Evolutionary conservation across 2,888 invertebrate species (phyloP).

Genomic region (Crocallis elinguaria): DNA sequence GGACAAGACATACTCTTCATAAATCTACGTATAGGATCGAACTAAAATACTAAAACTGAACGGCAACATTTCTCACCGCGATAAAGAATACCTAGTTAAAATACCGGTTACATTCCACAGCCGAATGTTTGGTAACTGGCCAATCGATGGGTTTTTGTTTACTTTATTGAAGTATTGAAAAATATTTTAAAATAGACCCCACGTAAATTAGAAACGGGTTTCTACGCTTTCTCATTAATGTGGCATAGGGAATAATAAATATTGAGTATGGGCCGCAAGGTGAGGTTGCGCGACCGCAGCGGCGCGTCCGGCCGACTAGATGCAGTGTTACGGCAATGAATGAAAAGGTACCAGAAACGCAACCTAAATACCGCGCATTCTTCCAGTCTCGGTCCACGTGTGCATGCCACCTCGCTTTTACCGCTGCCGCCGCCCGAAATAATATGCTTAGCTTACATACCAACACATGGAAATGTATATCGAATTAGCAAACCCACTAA

Average conservation of each 20-base stretch:
- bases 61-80: slow-evolving; percentile 30
- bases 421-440: slow-evolving; percentile 68
- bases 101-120: slow-evolving; percentile 49
- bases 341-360: slow-evolving; percentile 82
- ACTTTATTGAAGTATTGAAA: slow-evolving; percentile 40
- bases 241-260: slow-evolving; percentile 62
- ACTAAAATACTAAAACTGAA: slow-evolving; percentile 26
- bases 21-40: background rate
- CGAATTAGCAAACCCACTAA: slow-evolving; percentile 61
- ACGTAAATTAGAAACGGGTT: slow-evolving; percentile 54
- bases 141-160: slow-evolving; percentile 43
- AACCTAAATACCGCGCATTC: slow-evolving; percentile 83
- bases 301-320: slow-evolving; percentile 52
- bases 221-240: slow-evolving; percentile 63
- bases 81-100: slow-evolving; percentile 41
- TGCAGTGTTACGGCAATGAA: slow-evolving; percentile 81
- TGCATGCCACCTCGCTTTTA: slow-evolving; percentile 72
- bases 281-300: slow-evolving; percentile 37
- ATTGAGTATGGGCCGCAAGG: slow-evolving; percentile 50
- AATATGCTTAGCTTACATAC: slow-evolving; percentile 73
- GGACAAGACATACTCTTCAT: background rate
- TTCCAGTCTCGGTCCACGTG: slow-evolving; percentile 75
- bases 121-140: slow-evolving; percentile 42
- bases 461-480: slow-evolving; percentile 65
- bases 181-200: slow-evolving; percentile 36